Conservation (phyloP, 2,888 invertebrate species). For the Apeira syringaria region DNA sequence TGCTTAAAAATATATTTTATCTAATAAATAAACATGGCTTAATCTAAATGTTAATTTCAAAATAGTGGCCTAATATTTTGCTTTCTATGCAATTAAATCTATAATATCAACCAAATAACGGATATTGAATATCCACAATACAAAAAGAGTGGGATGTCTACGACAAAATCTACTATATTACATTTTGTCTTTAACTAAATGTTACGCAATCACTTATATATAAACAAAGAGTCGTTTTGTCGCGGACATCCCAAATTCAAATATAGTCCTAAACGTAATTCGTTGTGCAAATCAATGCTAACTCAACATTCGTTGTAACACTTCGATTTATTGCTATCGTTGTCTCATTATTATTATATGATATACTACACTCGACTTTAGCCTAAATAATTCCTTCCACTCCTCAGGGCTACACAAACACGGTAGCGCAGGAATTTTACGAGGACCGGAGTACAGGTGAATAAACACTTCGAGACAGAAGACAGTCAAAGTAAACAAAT, state of each 20-base stretch:
- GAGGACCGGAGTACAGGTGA: slow-evolving; percentile 1
- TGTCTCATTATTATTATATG: slow-evolving; percentile 34
- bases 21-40: slow-evolving; percentile 13
- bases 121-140: slow-evolving; percentile 32
- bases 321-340: slow-evolving; percentile 63
- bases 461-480: no score
- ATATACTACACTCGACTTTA: slow-evolving; percentile 38
- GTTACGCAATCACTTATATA: slow-evolving; percentile 16
- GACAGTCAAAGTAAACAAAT: no score
- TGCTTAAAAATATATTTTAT: slow-evolving; percentile 15
- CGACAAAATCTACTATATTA: slow-evolving; percentile 17
- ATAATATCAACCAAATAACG: slow-evolving; percentile 12
- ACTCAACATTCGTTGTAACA: slow-evolving; percentile 62
- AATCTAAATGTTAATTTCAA: slow-evolving; percentile 11
- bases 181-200: slow-evolving; percentile 25
- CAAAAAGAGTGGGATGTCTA: slow-evolving; percentile 9
- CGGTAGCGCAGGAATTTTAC: slow-evolving; percentile 1
- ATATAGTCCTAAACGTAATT: slow-evolving; percentile 34
- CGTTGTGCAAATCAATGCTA: slow-evolving; percentile 55
- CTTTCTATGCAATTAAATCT: slow-evolving; percentile 11
- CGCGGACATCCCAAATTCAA: slow-evolving; percentile 17
- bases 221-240: slow-evolving; percentile 10
- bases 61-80: slow-evolving; percentile 15
- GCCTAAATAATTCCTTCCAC: slow-evolving; percentile 39
- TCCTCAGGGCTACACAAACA: slow-evolving; percentile 17